Base-by-base conservation (phyloP, 2,888 invertebrate species). In the Cerastis leucographa region DNA sequence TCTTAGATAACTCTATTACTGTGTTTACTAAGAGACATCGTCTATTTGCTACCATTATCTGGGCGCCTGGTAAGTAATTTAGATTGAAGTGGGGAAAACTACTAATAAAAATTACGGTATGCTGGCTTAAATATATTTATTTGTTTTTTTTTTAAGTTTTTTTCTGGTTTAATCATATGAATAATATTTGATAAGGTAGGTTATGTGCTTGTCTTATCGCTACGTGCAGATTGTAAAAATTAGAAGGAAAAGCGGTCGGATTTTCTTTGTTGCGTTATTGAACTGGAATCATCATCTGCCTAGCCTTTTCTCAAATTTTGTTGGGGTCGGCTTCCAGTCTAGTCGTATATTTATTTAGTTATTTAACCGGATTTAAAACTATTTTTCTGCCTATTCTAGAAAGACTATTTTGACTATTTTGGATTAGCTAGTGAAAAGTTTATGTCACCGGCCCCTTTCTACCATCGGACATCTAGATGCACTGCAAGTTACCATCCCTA, bases 31-130 rank as follows among this genome's bases (percentile, higher is more conserved):
- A 56, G 71, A 70, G 61, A 68, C 74, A 62, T 56, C n/a, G 51
- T 71, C 1, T 84, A 73, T 77, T 77, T 84, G 67, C 70, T 65
- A 7, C 40, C 35, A 51, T 77, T 84, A 85, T 86, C 80, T 85
- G 70, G 72, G 70, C 70, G 81, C 81, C 74, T 85, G n/a, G 77
- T 76, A 78, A 40, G 61, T 66, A 56, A 72, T 83, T 75, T 54
- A 79, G 61, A 80, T 64, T 62, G 67, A 67, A 51, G 65, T 22
- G 49, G 76, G 87, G 17, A 86, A 86, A 86, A 76, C 85, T 51
- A 46, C 29, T 67, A 46, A 84, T 70, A 54, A 83, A 74, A 69
- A 65, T n/a, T 14, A 71, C 29, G 56, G 51, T 75, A 25, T 59
- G 22, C 12, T 2, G n/a, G 69, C 56, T 74, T 67, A 49, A 64